Base-by-base conservation (phyloP, 2,888 invertebrate genomes). In the Phyllotreta striolata region DNA sequence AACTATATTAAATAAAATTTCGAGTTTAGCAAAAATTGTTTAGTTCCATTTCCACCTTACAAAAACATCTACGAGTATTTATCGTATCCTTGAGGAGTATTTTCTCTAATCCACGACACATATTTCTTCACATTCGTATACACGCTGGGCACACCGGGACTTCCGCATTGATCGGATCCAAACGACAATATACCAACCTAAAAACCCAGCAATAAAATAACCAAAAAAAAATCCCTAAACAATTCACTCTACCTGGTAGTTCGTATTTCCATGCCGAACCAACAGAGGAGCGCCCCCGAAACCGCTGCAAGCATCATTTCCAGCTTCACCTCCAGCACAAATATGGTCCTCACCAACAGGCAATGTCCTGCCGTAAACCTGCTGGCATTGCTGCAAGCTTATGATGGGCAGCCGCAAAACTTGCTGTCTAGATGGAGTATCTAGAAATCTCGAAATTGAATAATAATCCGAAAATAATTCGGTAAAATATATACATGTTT, bases 161-260 rank as follows among this genome's bases (percentile, higher is more conserved):
- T 88, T 24, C 90, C 89, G 73, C 91, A 90, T 78, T 91, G 90
- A 71, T 90, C 91, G 0, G 91, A 91, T 1, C 92, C 92, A 72
- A 91, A 92, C 0, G 92, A 92, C 68, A 92, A 87, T 40, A 92
- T 89, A 37, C 92, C 92, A 66, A 91, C 85, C 91, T 92, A 75
- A 68, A 82, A 76, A 24, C 10, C 46, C 13, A 56, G 6, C 34
- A 1, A 54, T 2, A 54, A 8, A 24, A 46, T 47, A 47, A 14
- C 10, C 47, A 46, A 12, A 10, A 46, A 12, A 13, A 46, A n/a
- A n/a, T n/a, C 12, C 12, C 10, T 5, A 13, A 10, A 46, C 46
- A 46, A 46, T 10, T 4, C 8, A 57, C 63, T 59, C 72, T 76
- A 91, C 91, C 85, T 91, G 89, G 58, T 87, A 85, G 78, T 85